Percentiles rank a stretch among this genome's conserved stretches.
phyloP scores from a whole-genome alignment of 92 coral and sea anemone genomes.

The Porites cylindrica region DNA sequence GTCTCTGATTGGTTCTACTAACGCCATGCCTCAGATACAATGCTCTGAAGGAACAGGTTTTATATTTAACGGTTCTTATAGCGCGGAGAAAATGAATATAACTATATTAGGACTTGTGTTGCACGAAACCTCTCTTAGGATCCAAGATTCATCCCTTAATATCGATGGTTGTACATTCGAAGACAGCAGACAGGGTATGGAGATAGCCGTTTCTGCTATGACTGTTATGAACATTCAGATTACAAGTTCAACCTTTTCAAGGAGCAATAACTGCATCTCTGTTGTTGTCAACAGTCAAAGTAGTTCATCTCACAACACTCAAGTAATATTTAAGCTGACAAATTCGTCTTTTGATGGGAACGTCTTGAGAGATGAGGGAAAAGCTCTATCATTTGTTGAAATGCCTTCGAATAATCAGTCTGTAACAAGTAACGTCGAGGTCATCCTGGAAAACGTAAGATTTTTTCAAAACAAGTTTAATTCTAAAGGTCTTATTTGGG shows the following conservation, averaged over 20 bases:
- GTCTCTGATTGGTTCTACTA: too few relatives aligned
- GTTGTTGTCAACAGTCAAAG: background rate
- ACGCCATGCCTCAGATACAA: too few relatives aligned
- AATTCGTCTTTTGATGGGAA: background rate
- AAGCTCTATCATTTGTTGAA: too few relatives aligned
- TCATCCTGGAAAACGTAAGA: background rate
- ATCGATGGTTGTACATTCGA: background rate
- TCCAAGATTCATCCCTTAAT: background rate
- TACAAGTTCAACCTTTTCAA: background rate
- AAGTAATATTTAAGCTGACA: background rate
- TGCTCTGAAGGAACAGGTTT: background rate
- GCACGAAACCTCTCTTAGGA: background rate
- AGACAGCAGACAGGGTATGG: background rate
- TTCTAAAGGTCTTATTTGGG: background rate
- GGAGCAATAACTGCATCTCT: background rate
- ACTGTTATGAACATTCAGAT: background rate
- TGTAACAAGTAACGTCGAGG: background rate
- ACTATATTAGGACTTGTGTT: background rate
- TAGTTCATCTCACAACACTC: background rate
- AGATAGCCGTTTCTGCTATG: background rate
- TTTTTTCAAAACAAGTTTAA: background rate
- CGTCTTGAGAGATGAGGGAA: background rate
- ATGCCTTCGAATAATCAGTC: too few relatives aligned
- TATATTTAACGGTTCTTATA: background rate
- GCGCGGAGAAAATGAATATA: background rate